These are phyloP conservation scores for Mimumesa dahlbomi DNA, from an alignment of 2,888 invertebrate genomes.

Conservation along the genomic window DNA sequence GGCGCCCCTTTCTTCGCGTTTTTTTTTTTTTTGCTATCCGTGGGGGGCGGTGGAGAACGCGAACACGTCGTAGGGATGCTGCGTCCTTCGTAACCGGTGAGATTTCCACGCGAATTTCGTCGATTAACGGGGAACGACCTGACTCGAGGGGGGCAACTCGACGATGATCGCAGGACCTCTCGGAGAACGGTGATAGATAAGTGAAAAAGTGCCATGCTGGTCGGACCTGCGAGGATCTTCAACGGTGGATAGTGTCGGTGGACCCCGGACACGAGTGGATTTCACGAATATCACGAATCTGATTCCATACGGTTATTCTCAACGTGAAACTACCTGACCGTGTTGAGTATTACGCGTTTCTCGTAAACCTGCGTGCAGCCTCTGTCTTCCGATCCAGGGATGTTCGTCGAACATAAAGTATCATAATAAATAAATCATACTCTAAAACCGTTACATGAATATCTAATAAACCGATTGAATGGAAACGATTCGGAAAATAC, in stretches of 20 bases:
- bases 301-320: constrained; percentile 2
- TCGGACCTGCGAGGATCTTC: constrained; percentile 27
- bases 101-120: background rate
- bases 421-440: no score
- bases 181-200: constrained; percentile 23
- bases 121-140: no score
- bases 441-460: no score
- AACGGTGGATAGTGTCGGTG: constrained; percentile 17
- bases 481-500: no score
- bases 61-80: constrained; percentile 25
- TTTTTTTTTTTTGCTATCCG: no score
- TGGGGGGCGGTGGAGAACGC: constrained; percentile 48
- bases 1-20: constrained; percentile 31
- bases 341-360: no score
- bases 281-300: background rate
- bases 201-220: constrained; percentile 50
- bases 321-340: no score
- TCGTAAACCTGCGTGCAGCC: no score
- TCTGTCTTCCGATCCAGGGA: no score
- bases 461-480: no score
- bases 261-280: background rate
- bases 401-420: no score
- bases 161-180: constrained; percentile 15
- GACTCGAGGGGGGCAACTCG: background rate
- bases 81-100: constrained; percentile 16